Evolutionary conservation across 2,797 vertebrate species (phyloP).

Genomic region (Siniperca scherzeri): DNA sequence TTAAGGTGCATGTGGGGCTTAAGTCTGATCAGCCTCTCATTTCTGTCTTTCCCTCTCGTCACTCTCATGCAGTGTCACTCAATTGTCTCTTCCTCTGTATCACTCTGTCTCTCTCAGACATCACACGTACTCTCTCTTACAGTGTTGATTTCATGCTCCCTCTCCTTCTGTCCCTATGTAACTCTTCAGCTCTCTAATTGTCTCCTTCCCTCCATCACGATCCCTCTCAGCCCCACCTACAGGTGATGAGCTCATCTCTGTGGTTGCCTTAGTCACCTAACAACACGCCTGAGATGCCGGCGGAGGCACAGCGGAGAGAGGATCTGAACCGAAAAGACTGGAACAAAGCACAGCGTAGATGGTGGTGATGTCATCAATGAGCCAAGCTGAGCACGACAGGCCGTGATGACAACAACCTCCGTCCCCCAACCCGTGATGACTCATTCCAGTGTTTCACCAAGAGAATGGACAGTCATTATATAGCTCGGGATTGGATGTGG

Average conservation of each 20-base stretch:
- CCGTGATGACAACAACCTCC: slow-evolving; percentile 67
- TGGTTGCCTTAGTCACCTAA: slow-evolving; percentile 80
- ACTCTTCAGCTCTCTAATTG: slow-evolving; percentile 46
- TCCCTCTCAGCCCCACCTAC: slow-evolving; percentile 68
- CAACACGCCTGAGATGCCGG: slow-evolving; percentile 61
- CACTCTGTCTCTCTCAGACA: slow-evolving; percentile 34
- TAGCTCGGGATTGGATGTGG: slow-evolving; percentile 37
- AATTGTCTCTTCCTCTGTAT: slow-evolving; percentile 32
- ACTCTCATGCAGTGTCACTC: slow-evolving; percentile 21
- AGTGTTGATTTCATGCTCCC: slow-evolving; percentile 41
- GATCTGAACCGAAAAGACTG: slow-evolving; percentile 49
- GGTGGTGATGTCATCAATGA: slow-evolving; percentile 67
- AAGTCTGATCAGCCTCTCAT: not conserved
- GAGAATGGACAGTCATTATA: slow-evolving; percentile 55
- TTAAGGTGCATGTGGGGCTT: not conserved
- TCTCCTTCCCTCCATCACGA: slow-evolving; percentile 45
- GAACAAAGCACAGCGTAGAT: slow-evolving; percentile 57
- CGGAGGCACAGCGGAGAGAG: slow-evolving; percentile 34
- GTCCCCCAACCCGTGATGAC: slow-evolving; percentile 64
- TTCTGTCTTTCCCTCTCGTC: not conserved
- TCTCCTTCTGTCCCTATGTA: slow-evolving; percentile 38
- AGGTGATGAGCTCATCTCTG: slow-evolving; percentile 80
- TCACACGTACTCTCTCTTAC: slow-evolving; percentile 29
- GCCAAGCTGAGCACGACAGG: slow-evolving; percentile 58
- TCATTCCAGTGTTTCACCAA: slow-evolving; percentile 61